These are phyloP conservation scores for Hippocampus kuda DNA, from an alignment of 2,797 vertebrate genomes.

Conservation along the genomic window DNA sequence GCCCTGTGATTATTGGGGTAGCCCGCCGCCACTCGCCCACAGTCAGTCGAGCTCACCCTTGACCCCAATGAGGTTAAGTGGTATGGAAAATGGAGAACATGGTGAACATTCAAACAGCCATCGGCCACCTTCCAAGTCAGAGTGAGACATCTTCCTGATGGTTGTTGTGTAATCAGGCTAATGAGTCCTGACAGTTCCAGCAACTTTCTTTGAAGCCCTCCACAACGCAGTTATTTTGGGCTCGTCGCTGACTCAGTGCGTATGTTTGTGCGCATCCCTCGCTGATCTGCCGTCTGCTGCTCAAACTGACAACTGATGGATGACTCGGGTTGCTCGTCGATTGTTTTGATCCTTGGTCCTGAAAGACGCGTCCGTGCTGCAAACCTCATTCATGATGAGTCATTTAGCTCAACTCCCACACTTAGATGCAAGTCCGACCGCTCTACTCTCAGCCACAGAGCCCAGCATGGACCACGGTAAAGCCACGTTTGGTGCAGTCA, in stretches of 20 bases:
- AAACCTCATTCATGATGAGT: neutral
- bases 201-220: conserved; percentile 38
- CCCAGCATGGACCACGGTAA: neutral
- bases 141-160: neutral
- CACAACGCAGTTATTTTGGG: conserved; percentile 37
- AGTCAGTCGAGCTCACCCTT: neutral
- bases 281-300: neutral
- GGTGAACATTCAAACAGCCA: neutral
- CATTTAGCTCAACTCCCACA: neutral
- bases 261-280: conserved; percentile 6
- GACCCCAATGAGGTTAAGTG: neutral
- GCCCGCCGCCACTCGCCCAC: neutral
- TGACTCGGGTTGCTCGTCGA: neutral
- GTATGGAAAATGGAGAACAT: neutral
- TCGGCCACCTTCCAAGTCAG: neutral
- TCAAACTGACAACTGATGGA: conserved; percentile 1
- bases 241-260: conserved; percentile 20
- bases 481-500: neutral
- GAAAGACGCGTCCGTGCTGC: neutral
- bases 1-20: neutral
- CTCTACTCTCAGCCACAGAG: neutral
- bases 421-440: neutral
- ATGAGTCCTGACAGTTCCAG: conserved; percentile 43
- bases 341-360: neutral
- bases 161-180: conserved; percentile 34